Percentiles rank a stretch among this genome's conserved stretches.
phyloP scores from a whole-genome alignment of 2,113 vertebrate genomes.

The Thunnus maccoyii region DNA sequence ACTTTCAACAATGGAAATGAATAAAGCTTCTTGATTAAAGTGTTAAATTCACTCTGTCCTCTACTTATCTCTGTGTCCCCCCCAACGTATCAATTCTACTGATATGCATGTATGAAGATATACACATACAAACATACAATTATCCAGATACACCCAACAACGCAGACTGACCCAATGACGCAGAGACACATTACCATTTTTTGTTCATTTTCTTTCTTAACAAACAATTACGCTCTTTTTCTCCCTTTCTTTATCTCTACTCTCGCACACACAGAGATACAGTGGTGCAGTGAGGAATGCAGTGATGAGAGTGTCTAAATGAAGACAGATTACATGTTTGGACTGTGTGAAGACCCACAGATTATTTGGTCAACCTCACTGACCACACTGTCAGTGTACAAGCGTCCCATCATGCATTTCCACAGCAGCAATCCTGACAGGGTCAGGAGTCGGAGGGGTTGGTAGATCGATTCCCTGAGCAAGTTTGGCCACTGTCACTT shows the following conservation, averaged over 20 bases:
- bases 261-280: neutral
- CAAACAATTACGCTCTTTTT: constrained; percentile 15
- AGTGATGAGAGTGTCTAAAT: constrained; percentile 65
- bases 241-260: neutral
- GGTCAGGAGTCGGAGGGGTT: neutral
- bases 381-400: constrained; percentile 63
- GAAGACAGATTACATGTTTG: constrained; percentile 74
- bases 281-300: constrained; percentile 57
- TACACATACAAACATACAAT: constrained; percentile 19
- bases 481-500: constrained; percentile 9
- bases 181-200: constrained; percentile 12
- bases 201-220: constrained; percentile 9
- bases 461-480: neutral
- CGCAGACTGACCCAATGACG: constrained; percentile 1
- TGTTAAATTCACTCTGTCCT: neutral
- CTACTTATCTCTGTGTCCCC: neutral
- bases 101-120: constrained; percentile 10
- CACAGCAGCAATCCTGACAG: constrained; percentile 27
- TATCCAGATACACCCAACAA: constrained; percentile 14
- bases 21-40: neutral
- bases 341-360: constrained; percentile 53
- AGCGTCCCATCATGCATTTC: constrained; percentile 72
- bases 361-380: constrained; percentile 67
- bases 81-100: neutral
- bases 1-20: neutral